A percentile compares a stretch with the other conserved stretches of the same genome.
Conservation (phyloP, 2,113 vertebrate species). For the Dasyurus viverrinus region DNA sequence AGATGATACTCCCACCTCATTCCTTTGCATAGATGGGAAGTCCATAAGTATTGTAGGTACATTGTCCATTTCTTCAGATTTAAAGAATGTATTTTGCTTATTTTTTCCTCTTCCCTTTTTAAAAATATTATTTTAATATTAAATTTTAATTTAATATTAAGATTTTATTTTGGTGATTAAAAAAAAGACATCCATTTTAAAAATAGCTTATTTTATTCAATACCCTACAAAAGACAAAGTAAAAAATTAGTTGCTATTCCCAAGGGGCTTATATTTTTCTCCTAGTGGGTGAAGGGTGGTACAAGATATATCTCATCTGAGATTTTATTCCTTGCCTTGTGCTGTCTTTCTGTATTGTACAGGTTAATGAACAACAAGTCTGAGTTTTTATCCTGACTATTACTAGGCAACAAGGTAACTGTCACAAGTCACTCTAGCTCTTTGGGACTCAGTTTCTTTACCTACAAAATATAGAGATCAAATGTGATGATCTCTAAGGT, state of each 20-base stretch:
- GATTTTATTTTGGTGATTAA: not conserved
- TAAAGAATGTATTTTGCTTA: not conserved
- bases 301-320: not conserved
- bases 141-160: no score
- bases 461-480: not conserved
- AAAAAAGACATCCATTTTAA: not conserved
- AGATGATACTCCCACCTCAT: not conserved
- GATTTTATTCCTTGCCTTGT: not conserved
- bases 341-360: not conserved
- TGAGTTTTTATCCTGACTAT: not conserved
- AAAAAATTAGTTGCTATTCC: not conserved
- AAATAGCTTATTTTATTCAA: not conserved
- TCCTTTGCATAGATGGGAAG: not conserved
- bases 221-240: not conserved
- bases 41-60: not conserved
- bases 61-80: not conserved
- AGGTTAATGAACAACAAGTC: not conserved
- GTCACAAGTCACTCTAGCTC: not conserved
- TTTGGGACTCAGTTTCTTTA: not conserved
- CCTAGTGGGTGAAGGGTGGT: not conserved
- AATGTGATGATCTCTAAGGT: not conserved
- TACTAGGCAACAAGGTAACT: not conserved
- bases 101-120: not conserved
- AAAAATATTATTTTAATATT: no score
- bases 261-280: not conserved